Evolutionary conservation across 2,797 vertebrate genomes (phyloP), one percentile per base, ranked within the genome.

Genomic region (Neosalanx taihuensis): DNA sequence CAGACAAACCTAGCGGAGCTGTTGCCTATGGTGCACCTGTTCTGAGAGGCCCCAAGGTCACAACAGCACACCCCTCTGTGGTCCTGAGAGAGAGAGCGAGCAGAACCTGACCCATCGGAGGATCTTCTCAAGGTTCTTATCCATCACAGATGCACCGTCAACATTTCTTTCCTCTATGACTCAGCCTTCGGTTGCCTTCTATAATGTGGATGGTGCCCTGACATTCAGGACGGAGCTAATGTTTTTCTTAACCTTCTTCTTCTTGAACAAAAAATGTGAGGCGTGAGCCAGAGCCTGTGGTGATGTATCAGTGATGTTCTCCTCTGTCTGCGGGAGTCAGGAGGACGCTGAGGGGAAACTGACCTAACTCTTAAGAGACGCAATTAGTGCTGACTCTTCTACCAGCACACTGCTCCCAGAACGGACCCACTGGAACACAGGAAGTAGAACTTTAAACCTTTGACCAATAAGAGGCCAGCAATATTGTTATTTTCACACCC

Each of bases 301-400:
- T 59, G 7, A 15, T 7, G 64, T 33, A 5, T 46, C 37, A 41
- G 35, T 64, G 37, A 53, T 53, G 31, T 64, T 7, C 51, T 46
- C 15, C 58, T 35, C 37, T 69, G 13, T 78, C 26, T 62, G 63
- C 67, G 3, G 59, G 46, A 70, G 64, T 81, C 57, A 70, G 64
- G 67, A n/a, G 77, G 56, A 41, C 56, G 64, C 71, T 57, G 13
- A 4, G 68, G 69, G 73, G 74, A 63, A 35, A 72, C 68, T 61
- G 31, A 67, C 12, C 29, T 59, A n/a, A 71, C 68, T 6, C 72
- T 78, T 78, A 69, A 71, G 37, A 78, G 41, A 72, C 60, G 75
- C 72, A 86, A 77, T 86, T 82, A 84, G 76, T 64, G 17, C 53
- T 23, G 23, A 70, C 73, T 80, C 70, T 74, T 46, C 70, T 71